Base-by-base conservation (phyloP, 1,140 invertebrate species). In the Mesaphorura yosii region DNA sequence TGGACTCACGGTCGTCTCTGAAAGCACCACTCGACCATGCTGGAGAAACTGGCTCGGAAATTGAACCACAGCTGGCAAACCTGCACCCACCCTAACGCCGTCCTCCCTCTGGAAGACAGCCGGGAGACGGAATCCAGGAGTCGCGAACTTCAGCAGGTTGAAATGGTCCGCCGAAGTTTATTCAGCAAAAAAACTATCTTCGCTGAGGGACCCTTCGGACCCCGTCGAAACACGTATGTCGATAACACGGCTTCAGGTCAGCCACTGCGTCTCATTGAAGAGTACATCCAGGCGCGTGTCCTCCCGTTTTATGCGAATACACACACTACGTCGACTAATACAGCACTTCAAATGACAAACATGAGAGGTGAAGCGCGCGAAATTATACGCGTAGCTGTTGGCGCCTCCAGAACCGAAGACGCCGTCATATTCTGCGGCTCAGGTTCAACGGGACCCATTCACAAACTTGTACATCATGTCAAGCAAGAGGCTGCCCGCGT, bases 251-350 rank as follows among this genome's bases (percentile, higher is more conserved):
- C 71, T 23, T 70, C 70, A 47, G 70, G 67, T 41, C 70, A 72
- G 53, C 59, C 72, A 10, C 57, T 78, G 34, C 59, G 60, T 6
- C 74, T 72, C 48, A 72, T 78, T 41, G 76, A 78, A 64, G 69
- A 75, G 48, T 78, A 73, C 57, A 72, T 78, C 19, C 48, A 55
- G 17, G 53, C 67, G 20, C 63, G 77, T 51, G 76, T 78, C 2
- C 63, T 78, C n/a, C 72, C 75, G 7, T 67, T 68, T 14, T 78
- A 78, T 64, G 76, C 73, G 29, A 78, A 77, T 53, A 78, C 76
- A 2, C 76, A 78, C 62, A 77, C 75, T 4, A 74, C 73, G 2
- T 71, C 70, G 19, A 69, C 72, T 27, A 67, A 72, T 15, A 72
- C 73, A 15, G 69, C 75, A 19, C 61, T 72, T 19, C 75, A 58